Conservation (phyloP, 1,140 invertebrate genomes). For the Cephus cinctus region DNA sequence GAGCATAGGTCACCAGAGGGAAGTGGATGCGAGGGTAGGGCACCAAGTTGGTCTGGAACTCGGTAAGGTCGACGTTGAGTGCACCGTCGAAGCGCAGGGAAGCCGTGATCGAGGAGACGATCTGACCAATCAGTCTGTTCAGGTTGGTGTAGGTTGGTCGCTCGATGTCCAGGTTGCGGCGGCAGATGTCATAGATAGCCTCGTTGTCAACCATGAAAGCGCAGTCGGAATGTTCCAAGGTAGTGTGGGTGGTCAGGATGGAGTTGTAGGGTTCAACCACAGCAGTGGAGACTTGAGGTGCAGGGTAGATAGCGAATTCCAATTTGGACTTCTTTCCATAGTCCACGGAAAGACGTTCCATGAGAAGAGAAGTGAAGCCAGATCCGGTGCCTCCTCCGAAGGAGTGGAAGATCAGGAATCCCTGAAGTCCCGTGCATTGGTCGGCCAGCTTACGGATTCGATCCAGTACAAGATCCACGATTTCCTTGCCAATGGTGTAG, state of each 20-base stretch:
- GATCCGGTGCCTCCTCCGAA: slow-evolving; percentile 89
- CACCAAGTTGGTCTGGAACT: no score
- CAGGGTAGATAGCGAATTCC: no score
- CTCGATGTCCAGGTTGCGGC: no score
- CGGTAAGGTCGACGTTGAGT: no score
- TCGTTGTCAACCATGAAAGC: slow-evolving; percentile 65
- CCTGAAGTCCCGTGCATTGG: slow-evolving; percentile 71
- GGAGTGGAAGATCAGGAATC: slow-evolving; percentile 88
- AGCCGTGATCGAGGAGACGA: no score
- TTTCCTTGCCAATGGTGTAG: slow-evolving; percentile 62
- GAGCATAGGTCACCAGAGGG: slow-evolving; percentile 67
- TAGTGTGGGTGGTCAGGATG: no score
- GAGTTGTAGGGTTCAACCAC: slow-evolving; percentile 91
- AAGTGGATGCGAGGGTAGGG: no score
- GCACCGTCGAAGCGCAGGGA: no score
- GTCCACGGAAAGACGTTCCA: slow-evolving; percentile 84
- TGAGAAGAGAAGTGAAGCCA: slow-evolving; percentile 82
- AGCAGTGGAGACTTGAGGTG: slow-evolving; percentile 82
- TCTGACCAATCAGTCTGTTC: no score
- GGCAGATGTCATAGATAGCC: no score
- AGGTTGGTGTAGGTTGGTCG: no score
- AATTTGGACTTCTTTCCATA: no score
- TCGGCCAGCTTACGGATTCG: slow-evolving; percentile 59
- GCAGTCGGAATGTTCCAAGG: slow-evolving; percentile 63
- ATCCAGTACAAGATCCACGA: slow-evolving; percentile 64